phyloP scores from a whole-genome alignment of 2,888 invertebrate species.

The Platerodrilus igneus region DNA sequence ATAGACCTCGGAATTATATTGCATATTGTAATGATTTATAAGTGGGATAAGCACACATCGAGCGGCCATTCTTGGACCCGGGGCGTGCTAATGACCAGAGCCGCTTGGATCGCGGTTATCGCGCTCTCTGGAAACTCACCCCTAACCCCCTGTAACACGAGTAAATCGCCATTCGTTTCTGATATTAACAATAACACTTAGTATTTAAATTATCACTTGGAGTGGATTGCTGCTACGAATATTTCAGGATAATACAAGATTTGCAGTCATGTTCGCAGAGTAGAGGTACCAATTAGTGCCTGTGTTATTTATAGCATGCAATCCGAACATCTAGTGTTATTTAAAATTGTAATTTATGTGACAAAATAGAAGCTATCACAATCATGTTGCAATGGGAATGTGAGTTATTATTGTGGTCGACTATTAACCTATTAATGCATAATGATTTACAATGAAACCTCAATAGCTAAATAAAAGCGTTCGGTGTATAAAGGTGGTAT shows the following conservation, averaged over 20 bases:
- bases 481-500: no score
- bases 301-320: no score
- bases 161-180: constrained; percentile 46
- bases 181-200: constrained; percentile 51
- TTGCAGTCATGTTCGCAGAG: constrained; percentile 37
- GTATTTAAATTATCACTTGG: constrained; percentile 51
- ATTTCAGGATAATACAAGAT: constrained; percentile 49
- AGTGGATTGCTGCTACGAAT: constrained; percentile 50
- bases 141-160: constrained; percentile 32
- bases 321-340: no score
- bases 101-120: constrained; percentile 47
- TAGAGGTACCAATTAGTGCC: no score
- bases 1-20: constrained; percentile 51
- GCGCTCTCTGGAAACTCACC: constrained; percentile 33
- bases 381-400: no score
- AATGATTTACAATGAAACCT: no score
- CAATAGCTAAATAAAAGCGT: no score
- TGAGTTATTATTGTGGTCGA: no score
- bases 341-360: no score
- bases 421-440: no score
- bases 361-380: no score
- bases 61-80: constrained; percentile 49
- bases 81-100: constrained; percentile 50
- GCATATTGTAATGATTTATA: constrained; percentile 52
- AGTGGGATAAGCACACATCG: constrained; percentile 49